phyloP scores from a whole-genome alignment of 64 coral and sea anemone species.

The Pachyseris speciosa region DNA sequence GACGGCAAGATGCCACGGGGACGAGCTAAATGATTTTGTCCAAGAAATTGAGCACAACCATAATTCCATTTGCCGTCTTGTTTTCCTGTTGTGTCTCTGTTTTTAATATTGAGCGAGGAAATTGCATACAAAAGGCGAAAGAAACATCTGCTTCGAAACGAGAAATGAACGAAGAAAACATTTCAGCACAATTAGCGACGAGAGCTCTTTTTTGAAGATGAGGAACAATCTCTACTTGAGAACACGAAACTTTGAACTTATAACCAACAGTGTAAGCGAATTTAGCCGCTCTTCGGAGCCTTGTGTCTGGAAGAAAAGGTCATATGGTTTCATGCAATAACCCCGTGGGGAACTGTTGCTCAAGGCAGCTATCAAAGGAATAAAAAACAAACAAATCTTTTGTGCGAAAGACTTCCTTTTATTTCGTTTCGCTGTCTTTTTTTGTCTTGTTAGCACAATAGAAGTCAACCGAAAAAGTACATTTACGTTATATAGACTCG shows the following conservation, averaged over 20 bases:
- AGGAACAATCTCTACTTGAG: background rate
- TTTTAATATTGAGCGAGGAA: conserved; percentile 28
- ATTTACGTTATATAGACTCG: conserved; percentile 31
- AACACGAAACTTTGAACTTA: background rate
- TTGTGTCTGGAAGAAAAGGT: background rate
- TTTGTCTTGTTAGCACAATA: conserved; percentile 26
- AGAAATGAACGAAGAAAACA: conserved; percentile 21
- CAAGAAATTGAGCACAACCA: background rate
- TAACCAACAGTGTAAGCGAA: background rate
- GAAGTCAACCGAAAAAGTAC: conserved; percentile 31
- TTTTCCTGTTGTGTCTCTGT: conserved; percentile 2
- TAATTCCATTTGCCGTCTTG: background rate
- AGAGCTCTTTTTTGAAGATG: background rate
- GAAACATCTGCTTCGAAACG: conserved; percentile 24
- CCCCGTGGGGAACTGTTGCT: conserved; percentile 15
- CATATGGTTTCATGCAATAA: background rate
- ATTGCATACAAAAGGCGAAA: conserved; percentile 4
- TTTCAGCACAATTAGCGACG: conserved; percentile 12
- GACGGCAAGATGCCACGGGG: too few relatives aligned
- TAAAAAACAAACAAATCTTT: conserved; percentile 39
- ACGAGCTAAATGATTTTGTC: background rate
- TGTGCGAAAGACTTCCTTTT: background rate
- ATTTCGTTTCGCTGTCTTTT: conserved; percentile 31
- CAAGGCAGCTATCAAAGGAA: conserved; percentile 8
- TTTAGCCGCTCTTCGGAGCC: background rate